phyloP scores from a whole-genome alignment of 2,113 vertebrate genomes.

The Neolamprologus falcicula region DNA sequence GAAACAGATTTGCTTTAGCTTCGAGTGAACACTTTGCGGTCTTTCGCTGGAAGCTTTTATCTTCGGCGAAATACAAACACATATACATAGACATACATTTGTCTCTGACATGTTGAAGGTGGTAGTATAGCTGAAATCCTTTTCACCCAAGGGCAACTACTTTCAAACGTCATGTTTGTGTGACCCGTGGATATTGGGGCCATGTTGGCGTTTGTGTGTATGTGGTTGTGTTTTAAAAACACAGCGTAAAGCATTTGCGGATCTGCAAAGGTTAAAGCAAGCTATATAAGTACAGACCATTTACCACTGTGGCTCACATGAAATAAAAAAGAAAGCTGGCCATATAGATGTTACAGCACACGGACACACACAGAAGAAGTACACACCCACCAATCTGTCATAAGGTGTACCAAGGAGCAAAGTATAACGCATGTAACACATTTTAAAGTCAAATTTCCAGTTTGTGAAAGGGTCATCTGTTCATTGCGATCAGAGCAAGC shows the following conservation, averaged over 20 bases:
- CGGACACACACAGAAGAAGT: not conserved
- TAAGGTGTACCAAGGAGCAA: not conserved
- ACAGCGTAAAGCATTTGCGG: not conserved
- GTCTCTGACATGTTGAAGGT: constrained; percentile 31
- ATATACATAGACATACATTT: constrained; percentile 9
- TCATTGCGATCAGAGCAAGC: not conserved
- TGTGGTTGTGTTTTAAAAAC: not conserved
- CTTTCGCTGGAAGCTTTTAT: constrained; percentile 23
- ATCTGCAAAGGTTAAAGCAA: not conserved
- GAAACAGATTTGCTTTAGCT: constrained; percentile 14
- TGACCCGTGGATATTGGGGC: constrained; percentile 5
- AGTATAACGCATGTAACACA: not conserved
- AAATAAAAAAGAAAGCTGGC: not conserved
- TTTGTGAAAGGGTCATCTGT: not conserved
- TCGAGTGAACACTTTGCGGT: constrained; percentile 16
- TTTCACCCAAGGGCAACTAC: constrained; percentile 42
- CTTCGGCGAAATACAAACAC: constrained; percentile 1
- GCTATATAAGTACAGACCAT: not conserved
- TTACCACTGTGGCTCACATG: not conserved
- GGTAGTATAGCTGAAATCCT: constrained; percentile 20
- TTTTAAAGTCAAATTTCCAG: not conserved
- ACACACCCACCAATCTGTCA: not conserved
- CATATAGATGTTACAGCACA: not conserved
- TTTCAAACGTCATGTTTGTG: constrained; percentile 15
- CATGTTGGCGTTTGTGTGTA: not conserved